Evolutionary conservation across 2,113 vertebrate genomes (phyloP), one percentile per base, ranked within the genome.

Genomic region (Grallaria varia): DNA sequence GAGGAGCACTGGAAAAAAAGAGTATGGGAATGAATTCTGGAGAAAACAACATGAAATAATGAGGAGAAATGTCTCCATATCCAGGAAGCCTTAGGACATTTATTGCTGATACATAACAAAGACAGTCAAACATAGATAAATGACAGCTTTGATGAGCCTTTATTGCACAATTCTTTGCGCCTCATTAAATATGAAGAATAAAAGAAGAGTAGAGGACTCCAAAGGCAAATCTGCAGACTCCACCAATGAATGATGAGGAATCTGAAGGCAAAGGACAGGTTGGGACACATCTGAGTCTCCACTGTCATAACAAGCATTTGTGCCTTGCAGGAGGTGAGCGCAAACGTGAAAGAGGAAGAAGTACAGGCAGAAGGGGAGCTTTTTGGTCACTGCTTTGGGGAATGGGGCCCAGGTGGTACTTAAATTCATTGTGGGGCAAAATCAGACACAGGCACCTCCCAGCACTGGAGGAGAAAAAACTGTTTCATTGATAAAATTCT

Each of bases 151-250:
- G 85, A 96, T 96, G 95, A 97, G 63, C 33, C 52, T 96, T 95
- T 84, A 95, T 71, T 87, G 76, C 83, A 87, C 47, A 74, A 78
- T 84, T 95, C 94, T 94, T 93, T 90, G 80, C 8, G 17, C 92
- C 71, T 97, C 96, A 97, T 97, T 97, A 97, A 97, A 89, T 94
- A 89, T 28, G 64, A 96, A 81, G 89, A 97, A 93, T 93, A 97
- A 85, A 93, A 96, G 63, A 53, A 37, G 87, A 97, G 39, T 47
- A 28, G 45, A 92, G 83, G 89, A 87, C 49, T 95, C 82, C 42
- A 62, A 95, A 94, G 95, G 96, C 82, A 96, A 93, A 94, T 95
- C 74, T 80, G 53, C 77, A 28, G 42, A 19, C 45, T 58, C 20
- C 0, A 3, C n/a, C 89, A 87, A 95, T 85, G 80, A 95, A 5